These are phyloP conservation scores for Catamblyrhynchus diadema DNA, from an alignment of 2,797 vertebrate species.

Conservation along the genomic window DNA sequence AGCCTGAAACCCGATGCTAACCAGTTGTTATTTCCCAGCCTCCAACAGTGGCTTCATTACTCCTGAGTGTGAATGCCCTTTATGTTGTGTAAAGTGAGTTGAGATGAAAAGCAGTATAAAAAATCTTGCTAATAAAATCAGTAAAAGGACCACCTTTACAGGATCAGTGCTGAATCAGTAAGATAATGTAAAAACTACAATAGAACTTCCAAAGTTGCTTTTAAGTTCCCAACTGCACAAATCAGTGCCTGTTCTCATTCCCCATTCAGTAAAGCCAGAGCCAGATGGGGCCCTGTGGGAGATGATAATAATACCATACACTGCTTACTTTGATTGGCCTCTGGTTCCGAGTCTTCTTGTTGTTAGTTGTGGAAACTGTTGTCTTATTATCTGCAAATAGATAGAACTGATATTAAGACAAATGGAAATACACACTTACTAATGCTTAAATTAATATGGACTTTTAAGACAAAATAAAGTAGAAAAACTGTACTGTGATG, in stretches of 20 bases:
- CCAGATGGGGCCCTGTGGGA: not conserved
- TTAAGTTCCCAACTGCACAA: not conserved
- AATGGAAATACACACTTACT: not conserved
- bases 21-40: not conserved
- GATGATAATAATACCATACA: not conserved
- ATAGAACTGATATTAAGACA: slow-evolving; percentile 39
- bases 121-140: not conserved
- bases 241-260: not conserved
- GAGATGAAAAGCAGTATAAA: not conserved
- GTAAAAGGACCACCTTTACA: not conserved
- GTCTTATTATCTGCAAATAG: slow-evolving; percentile 92
- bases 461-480: not conserved
- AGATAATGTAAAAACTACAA: not conserved
- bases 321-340: slow-evolving; percentile 96
- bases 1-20: not conserved
- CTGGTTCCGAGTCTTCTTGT: slow-evolving; percentile 96
- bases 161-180: not conserved
- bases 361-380: slow-evolving; percentile 96
- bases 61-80: not conserved
- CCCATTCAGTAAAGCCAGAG: not conserved
- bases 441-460: not conserved
- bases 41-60: not conserved
- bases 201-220: not conserved
- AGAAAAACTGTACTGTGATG: not conserved
- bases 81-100: not conserved